Percentiles rank a stretch among this genome's conserved stretches.
Evolutionary conservation across 2,888 invertebrate species (phyloP).

Genomic region (Drosophila mettleri): DNA sequence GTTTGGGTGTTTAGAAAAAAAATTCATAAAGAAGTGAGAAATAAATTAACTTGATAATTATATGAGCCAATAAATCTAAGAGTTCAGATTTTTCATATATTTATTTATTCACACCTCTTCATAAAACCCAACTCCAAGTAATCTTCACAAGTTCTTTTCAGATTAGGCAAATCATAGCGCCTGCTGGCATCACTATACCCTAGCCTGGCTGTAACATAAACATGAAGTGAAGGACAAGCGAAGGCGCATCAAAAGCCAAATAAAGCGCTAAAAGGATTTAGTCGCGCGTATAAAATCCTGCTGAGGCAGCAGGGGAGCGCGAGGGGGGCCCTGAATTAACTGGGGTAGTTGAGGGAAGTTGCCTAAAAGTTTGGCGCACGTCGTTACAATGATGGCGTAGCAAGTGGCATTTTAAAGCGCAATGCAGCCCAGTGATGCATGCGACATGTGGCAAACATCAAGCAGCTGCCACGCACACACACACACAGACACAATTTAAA

Average conservation of each 20-base stretch:
- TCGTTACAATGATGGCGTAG: not conserved
- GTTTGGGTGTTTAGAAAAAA: not conserved
- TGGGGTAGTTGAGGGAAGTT: not conserved
- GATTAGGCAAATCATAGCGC: not conserved
- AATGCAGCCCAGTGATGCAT: conserved; percentile 16
- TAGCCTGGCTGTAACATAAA: conserved; percentile 15
- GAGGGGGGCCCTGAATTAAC: not conserved
- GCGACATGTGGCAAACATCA: conserved; percentile 14
- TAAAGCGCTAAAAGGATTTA: conserved; percentile 78
- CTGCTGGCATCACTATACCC: not conserved
- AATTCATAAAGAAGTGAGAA: not conserved
- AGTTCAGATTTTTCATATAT: not conserved
- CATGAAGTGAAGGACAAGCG: conserved; percentile 29
- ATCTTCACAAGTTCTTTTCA: not conserved
- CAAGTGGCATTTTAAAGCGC: conserved; percentile 10
- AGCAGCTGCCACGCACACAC: not conserved
- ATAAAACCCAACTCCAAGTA: not conserved
- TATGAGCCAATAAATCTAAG: not conserved
- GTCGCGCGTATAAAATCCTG: conserved; percentile 37
- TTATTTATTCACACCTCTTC: too few species aligned
- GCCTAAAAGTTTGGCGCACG: conserved; percentile 4
- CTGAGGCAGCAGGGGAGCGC: not conserved
- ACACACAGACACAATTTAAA: conserved; percentile 22
- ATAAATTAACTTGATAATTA: too few species aligned
- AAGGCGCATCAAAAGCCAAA: conserved; percentile 61